These are phyloP conservation scores for Epinephelus cyanopodus DNA, from an alignment of 2,113 vertebrate species.

Conservation along the genomic window DNA sequence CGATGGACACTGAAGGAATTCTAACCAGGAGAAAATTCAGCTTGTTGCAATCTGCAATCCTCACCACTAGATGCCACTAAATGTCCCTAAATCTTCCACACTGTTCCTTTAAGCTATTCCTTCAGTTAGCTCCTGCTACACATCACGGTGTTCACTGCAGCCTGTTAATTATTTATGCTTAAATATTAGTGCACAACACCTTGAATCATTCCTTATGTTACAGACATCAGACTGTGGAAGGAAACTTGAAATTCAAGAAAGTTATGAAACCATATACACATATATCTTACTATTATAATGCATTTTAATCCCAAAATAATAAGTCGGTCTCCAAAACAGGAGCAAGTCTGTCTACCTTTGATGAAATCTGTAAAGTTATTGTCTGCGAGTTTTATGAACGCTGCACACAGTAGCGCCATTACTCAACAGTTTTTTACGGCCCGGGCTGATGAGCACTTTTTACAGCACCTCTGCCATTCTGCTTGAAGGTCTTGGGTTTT, in stretches of 20 bases:
- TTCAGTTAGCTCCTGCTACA: not conserved
- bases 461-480: conserved; percentile 57
- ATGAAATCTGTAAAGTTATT: conserved; percentile 28
- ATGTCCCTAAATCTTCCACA: too few species aligned
- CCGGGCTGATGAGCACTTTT: conserved; percentile 56
- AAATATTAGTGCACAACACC: not conserved
- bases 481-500: conserved; percentile 77
- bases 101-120: not conserved
- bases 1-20: too few species aligned
- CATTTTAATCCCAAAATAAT: conserved; percentile 7
- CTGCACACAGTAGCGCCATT: conserved; percentile 18
- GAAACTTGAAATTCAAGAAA: not conserved
- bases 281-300: not conserved
- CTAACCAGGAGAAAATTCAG: too few species aligned
- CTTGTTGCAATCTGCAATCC: too few species aligned
- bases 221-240: not conserved
- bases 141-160: not conserved
- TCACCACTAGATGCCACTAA: too few species aligned
- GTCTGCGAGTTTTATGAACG: conserved; percentile 22
- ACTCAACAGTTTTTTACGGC: conserved; percentile 54
- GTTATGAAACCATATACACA: not conserved
- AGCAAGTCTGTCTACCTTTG: conserved; percentile 20
- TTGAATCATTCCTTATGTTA: not conserved
- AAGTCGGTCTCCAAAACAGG: conserved; percentile 21
- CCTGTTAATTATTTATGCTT: not conserved